Evolutionary conservation across 2,888 invertebrate species (phyloP).

Genomic region (Troglohyphantes excavatus): DNA sequence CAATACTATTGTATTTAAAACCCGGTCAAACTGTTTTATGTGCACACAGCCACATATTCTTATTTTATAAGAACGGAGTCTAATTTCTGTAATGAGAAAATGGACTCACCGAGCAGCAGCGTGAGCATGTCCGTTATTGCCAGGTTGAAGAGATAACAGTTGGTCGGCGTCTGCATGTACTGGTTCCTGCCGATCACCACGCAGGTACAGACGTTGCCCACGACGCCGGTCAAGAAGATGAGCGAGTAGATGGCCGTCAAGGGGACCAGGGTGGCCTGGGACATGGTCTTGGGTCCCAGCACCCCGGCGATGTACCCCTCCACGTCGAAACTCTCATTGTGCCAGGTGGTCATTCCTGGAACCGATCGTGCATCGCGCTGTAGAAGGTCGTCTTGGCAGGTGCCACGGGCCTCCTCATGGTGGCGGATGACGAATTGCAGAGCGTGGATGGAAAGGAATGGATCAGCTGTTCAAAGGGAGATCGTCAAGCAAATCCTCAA

Average conservation of each 20-base stretch:
- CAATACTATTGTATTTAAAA: background rate
- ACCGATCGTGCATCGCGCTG: slow-evolving; percentile 71
- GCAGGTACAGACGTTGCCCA: slow-evolving; percentile 82
- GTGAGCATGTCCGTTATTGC: slow-evolving; percentile 82
- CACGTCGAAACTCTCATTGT: slow-evolving; percentile 26
- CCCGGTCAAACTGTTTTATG: background rate
- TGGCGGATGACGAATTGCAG: background rate
- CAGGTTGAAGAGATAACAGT: slow-evolving; percentile 82
- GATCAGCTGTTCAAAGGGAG: background rate
- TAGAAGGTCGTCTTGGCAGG: slow-evolving; percentile 61
- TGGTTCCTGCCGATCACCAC: slow-evolving; percentile 82
- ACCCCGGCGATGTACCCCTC: slow-evolving; percentile 77
- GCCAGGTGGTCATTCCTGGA: slow-evolving; percentile 8
- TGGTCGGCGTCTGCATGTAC: slow-evolving; percentile 82
- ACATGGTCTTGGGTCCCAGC: slow-evolving; percentile 81
- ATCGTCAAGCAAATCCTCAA: too few relatives aligned
- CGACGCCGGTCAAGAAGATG: slow-evolving; percentile 81
- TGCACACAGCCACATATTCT: too few relatives aligned
- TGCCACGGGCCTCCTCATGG: background rate
- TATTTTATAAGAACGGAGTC: too few relatives aligned
- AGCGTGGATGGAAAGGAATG: background rate
- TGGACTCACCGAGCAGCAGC: slow-evolving; percentile 81
- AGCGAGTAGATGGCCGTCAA: slow-evolving; percentile 81
- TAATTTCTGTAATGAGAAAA: too few relatives aligned
- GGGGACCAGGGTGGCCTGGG: slow-evolving; percentile 81